Base-by-base conservation (phyloP, 2,888 invertebrate genomes). In the Netelia fuscicornis region DNA sequence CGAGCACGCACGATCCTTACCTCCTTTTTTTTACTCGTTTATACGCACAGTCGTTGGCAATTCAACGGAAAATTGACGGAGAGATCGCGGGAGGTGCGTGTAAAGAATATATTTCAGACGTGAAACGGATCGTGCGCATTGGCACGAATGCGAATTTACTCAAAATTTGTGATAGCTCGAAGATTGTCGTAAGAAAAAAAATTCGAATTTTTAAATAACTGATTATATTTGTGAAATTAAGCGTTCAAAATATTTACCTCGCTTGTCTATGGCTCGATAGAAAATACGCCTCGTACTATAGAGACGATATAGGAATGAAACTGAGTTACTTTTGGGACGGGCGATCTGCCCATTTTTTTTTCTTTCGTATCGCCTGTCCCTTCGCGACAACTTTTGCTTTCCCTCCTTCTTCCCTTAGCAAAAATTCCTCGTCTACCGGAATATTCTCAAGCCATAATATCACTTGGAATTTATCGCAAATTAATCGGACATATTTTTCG, bases 1-100 rank as follows among this genome's bases (percentile, higher is more conserved):
- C 44, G n/a, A 68, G 58, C 44, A 60, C n/a, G 67, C 67, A 68
- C 58, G 48, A 17, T 58, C 20, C 60, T 62, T 11, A 5, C 64
- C 25, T 67, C 2, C 20, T n/a, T n/a, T 30, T 30, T 30, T 30
- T 68, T 54, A 9, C 13, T 23, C 42, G 42, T 11, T 56, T 6
- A 48, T 13, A 48, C 48, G 10, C 42, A 65, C 56, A 76, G 67
- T 67, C 56, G 54, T 67, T 67, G 76, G 65, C 76, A 56, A 56
- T 56, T 76, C 23, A 48, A 9, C 10, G 25, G 37, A 23, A 5
- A 44, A 56, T 42, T 42, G 11, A 11, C 9, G 23, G 6, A 42
- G 20, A 11, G 11, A 30, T 30, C 30, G 30, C 30, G 30, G 5
- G 30, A 30, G 30, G 30, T 30, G 30, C 30, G 30, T 30, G 20